Conservation (phyloP, 2,797 vertebrate species). For the Melanotaenia pygmaea region DNA sequence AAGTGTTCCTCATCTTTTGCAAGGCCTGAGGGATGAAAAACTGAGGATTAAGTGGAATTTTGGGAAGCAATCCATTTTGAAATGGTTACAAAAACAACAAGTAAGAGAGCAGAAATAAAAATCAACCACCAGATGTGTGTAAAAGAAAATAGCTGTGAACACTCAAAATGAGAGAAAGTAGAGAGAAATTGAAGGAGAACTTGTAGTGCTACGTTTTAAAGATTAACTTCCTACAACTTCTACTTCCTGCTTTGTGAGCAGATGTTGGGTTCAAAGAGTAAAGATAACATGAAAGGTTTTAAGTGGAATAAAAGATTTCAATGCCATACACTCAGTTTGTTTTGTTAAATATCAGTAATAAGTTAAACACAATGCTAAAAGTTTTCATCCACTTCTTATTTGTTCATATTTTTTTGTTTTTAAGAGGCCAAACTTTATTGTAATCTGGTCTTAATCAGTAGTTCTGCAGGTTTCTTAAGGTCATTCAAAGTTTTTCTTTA, state of each 20-base stretch:
- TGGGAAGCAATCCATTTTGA: slow-evolving; percentile 21
- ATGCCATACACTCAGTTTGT: neutral
- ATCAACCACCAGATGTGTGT: slow-evolving; percentile 13
- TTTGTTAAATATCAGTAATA: neutral
- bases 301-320: neutral
- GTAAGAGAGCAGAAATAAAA: neutral
- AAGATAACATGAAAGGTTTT: too few species aligned
- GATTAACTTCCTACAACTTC: too few species aligned
- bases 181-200: neutral
- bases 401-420: too few species aligned
- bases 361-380: neutral
- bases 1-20: slow-evolving; percentile 29
- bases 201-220: neutral
- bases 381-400: too few species aligned
- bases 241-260: too few species aligned
- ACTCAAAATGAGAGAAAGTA: neutral
- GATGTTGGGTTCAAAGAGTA: too few species aligned
- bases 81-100: slow-evolving; percentile 5
- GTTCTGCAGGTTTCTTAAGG: too few species aligned
- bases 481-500: too few species aligned
- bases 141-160: neutral
- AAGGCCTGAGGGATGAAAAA: slow-evolving; percentile 24
- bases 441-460: too few species aligned
- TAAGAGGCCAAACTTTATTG: too few species aligned
- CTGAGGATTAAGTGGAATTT: slow-evolving; percentile 21